Percentiles rank a stretch among this genome's conserved stretches.
phyloP scores from a whole-genome alignment of 2,113 vertebrate genomes.

The Cyanocitta stelleri region DNA sequence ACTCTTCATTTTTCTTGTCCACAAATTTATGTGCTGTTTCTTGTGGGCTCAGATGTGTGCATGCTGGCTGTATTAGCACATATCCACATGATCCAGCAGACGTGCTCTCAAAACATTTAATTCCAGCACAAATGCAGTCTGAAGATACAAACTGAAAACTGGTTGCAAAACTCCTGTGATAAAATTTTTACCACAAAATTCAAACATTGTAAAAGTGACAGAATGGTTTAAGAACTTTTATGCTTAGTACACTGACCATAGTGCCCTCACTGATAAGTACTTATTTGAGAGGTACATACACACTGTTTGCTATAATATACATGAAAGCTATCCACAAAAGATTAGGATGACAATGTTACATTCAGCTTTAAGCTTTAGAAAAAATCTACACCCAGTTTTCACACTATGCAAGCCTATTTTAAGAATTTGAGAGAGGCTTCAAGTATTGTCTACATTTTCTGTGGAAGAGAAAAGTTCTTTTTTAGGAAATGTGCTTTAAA shows the following conservation, averaged over 20 bases:
- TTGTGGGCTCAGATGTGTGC: background rate
- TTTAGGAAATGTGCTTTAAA: background rate
- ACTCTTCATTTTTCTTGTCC: background rate
- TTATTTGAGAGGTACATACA: background rate
- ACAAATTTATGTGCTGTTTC: background rate
- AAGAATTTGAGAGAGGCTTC: background rate
- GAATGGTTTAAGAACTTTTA: background rate
- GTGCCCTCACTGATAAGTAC: background rate
- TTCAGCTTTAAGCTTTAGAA: background rate
- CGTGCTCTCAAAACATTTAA: background rate
- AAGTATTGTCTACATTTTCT: background rate
- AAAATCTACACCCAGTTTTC: background rate
- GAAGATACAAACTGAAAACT: background rate
- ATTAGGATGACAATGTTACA: background rate
- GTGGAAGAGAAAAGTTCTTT: background rate
- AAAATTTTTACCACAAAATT: background rate
- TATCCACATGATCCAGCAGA: background rate
- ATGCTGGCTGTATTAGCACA: background rate
- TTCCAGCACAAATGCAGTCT: background rate
- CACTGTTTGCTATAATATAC: background rate
- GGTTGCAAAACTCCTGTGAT: background rate
- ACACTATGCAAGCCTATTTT: background rate
- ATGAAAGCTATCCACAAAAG: background rate
- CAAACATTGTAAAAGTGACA: background rate
- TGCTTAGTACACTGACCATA: rapidly evolving